phyloP scores from a whole-genome alignment of 2,797 vertebrate genomes.

The Miichthys miiuy region DNA sequence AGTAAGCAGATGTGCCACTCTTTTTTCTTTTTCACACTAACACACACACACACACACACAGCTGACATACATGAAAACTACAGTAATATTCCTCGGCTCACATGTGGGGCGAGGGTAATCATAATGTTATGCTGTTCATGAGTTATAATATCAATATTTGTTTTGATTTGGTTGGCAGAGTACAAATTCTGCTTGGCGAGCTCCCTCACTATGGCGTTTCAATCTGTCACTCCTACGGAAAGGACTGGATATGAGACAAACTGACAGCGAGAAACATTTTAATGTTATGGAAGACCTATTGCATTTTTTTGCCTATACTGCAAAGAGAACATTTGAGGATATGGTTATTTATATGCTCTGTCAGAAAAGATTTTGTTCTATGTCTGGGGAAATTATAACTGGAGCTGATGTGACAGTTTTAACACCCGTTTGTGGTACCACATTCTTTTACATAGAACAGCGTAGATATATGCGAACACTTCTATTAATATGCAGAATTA shows the following conservation, averaged over 20 bases:
- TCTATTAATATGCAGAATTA: constrained; percentile 12
- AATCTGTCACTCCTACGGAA: constrained; percentile 35
- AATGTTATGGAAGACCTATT: constrained; percentile 38
- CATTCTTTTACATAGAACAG: constrained; percentile 14
- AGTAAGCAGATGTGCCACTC: constrained; percentile 54
- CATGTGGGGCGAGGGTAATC: constrained; percentile 32
- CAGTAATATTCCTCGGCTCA: constrained; percentile 15
- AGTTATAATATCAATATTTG: constrained; percentile 53
- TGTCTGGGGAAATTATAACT: constrained; percentile 25
- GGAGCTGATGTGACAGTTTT: constrained; percentile 48
- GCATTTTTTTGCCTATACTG: constrained; percentile 39
- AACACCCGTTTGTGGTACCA: constrained; percentile 1
- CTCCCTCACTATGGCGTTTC: constrained; percentile 35
- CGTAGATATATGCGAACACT: background rate
- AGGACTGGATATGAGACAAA: constrained; percentile 41
- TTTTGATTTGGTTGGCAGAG: constrained; percentile 46
- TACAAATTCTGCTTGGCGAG: constrained; percentile 48
- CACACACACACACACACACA: constrained; percentile 24
- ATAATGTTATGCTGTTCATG: constrained; percentile 38
- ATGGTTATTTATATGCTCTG: constrained; percentile 32
- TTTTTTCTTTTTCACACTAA: background rate
- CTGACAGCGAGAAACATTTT: constrained; percentile 36
- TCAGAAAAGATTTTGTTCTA: constrained; percentile 30
- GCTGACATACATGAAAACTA: constrained; percentile 35
- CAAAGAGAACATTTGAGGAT: constrained; percentile 38